Percentiles rank a stretch among this genome's conserved stretches.
These are phyloP conservation scores for Eulithis testata DNA, from an alignment of 2,888 invertebrate genomes.

Conservation along the genomic window DNA sequence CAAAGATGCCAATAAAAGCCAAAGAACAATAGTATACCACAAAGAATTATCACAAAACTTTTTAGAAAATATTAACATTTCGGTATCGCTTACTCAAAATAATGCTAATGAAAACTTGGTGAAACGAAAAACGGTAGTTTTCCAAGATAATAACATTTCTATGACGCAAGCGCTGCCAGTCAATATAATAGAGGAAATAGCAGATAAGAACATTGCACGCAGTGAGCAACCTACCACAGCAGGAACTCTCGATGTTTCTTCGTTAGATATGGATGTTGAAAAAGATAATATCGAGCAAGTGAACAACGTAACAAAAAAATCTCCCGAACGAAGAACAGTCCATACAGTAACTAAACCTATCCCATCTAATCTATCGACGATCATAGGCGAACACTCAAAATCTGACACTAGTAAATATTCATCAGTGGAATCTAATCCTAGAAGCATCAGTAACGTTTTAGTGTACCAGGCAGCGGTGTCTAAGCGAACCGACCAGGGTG, in stretches of 20 bases:
- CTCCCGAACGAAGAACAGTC: background rate
- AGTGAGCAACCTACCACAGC: background rate
- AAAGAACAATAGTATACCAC: conserved; percentile 30
- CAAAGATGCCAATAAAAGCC: conserved; percentile 13
- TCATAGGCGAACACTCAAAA: conserved; percentile 1
- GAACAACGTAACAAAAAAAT: conserved; percentile 1
- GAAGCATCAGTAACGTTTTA: conserved; percentile 32
- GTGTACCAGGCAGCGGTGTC: conserved; percentile 42
- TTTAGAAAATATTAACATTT: conserved; percentile 24
- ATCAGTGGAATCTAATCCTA: conserved; percentile 1
- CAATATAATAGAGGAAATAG: too few relatives aligned
- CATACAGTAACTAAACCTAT: conserved; percentile 11
- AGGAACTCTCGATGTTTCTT: conserved; percentile 23
- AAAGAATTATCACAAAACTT: conserved; percentile 35
- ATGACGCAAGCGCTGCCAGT: conserved; percentile 27
- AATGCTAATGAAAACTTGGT: conserved; percentile 5
- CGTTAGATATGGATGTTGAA: conserved; percentile 13
- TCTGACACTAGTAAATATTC: conserved; percentile 5
- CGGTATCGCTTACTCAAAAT: conserved; percentile 26
- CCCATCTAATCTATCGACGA: conserved; percentile 8
- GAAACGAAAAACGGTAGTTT: conserved; percentile 16
- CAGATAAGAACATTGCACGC: background rate
- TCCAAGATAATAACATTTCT: conserved; percentile 27
- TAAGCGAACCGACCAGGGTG: conserved; percentile 25
- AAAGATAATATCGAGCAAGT: background rate